These are phyloP conservation scores for Todiramphus saurophagus DNA, from an alignment of 2,113 vertebrate species.

Conservation along the genomic window DNA sequence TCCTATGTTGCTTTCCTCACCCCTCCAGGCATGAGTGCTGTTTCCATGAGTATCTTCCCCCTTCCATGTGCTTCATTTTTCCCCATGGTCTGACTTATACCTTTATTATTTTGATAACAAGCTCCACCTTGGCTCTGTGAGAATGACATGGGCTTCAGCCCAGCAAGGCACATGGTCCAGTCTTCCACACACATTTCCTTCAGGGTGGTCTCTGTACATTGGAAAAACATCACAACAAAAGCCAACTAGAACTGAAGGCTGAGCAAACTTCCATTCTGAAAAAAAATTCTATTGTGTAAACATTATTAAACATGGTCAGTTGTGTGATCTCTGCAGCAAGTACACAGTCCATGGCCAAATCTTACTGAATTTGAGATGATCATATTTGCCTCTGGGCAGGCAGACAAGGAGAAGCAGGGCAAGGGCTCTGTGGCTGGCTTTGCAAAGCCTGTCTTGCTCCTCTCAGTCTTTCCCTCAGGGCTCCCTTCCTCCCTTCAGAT, in stretches of 20 bases:
- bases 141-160: not conserved
- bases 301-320: not conserved
- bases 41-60: not conserved
- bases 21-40: not conserved
- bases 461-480: not conserved
- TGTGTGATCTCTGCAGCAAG: not conserved
- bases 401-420: not conserved
- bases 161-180: not conserved
- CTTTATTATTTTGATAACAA: not conserved
- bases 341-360: not conserved
- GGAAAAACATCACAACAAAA: not conserved
- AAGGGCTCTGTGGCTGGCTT: not conserved
- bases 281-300: not conserved
- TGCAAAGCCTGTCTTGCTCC: not conserved
- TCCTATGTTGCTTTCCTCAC: not conserved
- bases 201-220: not conserved
- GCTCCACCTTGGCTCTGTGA: not conserved
- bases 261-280: not conserved
- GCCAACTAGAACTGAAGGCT: not conserved
- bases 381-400: not conserved
- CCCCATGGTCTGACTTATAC: not conserved
- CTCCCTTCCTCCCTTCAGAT: not conserved
- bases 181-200: not conserved
- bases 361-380: accelerated
- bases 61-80: not conserved